Percentiles rank a stretch among this genome's conserved stretches.
Evolutionary conservation across 2,113 vertebrate species (phyloP).

Genomic region (Butorides virescens): DNA sequence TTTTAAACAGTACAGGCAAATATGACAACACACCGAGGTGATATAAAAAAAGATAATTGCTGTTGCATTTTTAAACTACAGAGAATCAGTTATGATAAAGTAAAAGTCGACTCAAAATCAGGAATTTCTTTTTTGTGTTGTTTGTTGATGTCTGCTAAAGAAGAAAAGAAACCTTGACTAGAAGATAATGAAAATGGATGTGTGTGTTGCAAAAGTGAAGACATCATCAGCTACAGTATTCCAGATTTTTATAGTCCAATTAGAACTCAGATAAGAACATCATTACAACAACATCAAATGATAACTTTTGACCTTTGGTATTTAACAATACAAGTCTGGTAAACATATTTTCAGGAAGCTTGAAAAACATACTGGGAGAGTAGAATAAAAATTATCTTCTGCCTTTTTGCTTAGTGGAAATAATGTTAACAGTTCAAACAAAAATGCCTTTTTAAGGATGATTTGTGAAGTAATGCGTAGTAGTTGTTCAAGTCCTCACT

Average conservation of each 20-base stretch:
- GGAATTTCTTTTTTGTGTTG: neutral
- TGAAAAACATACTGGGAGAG: neutral
- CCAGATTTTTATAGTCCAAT: neutral
- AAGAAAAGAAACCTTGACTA: neutral
- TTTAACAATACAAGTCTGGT: neutral
- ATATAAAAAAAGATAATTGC: neutral
- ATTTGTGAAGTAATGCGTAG: neutral
- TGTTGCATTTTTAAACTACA: neutral
- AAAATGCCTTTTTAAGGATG: neutral
- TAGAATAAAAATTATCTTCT: neutral
- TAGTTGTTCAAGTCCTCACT: neutral
- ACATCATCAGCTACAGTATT: neutral
- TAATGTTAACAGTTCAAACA: neutral
- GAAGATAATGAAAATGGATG: neutral
- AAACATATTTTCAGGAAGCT: neutral
- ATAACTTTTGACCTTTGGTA: neutral
- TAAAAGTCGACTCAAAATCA: neutral
- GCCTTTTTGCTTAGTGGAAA: neutral
- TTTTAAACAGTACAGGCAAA: neutral
- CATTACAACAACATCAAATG: neutral
- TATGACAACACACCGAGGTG: neutral
- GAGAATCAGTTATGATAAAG: neutral
- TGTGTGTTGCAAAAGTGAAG: neutral
- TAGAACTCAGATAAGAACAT: neutral
- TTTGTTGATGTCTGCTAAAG: neutral